Conservation (phyloP, 1,140 invertebrate species). For the Carcinoscorpius rotundicauda region DNA sequence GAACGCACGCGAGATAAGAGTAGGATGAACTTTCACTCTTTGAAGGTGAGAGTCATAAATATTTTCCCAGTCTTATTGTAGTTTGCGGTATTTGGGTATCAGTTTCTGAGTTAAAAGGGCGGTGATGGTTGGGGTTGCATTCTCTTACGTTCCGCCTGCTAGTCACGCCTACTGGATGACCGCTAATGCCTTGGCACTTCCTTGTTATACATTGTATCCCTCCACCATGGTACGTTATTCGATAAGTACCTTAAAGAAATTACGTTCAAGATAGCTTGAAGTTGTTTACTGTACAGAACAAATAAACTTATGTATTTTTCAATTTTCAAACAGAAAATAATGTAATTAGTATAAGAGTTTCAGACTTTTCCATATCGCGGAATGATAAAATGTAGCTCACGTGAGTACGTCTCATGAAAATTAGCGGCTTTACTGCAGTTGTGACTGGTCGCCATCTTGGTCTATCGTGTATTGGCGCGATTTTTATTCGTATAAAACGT, state of each 20-base stretch:
- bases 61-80: no score
- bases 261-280: not conserved
- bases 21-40: no score
- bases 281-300: not conserved
- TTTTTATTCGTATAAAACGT: not conserved
- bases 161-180: slow-evolving; percentile 17
- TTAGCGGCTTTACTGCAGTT: slow-evolving; percentile 3
- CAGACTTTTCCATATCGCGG: slow-evolving; percentile 9
- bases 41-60: no score
- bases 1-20: no score
- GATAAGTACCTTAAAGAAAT: not conserved
- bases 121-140: slow-evolving; percentile 16
- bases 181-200: slow-evolving; percentile 5
- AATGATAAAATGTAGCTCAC: slow-evolving; percentile 4
- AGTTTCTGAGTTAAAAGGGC: not conserved
- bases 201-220: slow-evolving; percentile 12
- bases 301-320: not conserved
- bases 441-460: slow-evolving; percentile 11
- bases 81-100: no score
- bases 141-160: slow-evolving; percentile 19
- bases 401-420: slow-evolving; percentile 14
- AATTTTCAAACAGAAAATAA: not conserved
- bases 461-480: slow-evolving; percentile 8
- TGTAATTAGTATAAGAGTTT: not conserved
- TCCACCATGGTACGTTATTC: slow-evolving; percentile 7